Base-by-base conservation (phyloP, 1,140 invertebrate species). In the Aphaenogaster ashmeadi region DNA sequence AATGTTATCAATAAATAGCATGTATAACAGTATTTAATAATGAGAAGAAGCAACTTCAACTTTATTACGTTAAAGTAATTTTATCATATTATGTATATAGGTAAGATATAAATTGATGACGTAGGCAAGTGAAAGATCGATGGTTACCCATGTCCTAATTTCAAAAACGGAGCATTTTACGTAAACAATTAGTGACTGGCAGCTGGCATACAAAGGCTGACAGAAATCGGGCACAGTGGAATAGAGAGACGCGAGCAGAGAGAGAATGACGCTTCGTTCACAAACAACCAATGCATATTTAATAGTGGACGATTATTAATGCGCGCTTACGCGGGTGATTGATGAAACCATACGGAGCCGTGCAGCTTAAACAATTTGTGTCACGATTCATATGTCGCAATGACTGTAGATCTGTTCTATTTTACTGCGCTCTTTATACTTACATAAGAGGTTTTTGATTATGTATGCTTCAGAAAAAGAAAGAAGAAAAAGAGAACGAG, bases 251-350 rank as follows among this genome's bases (percentile, higher is more conserved):
- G 18, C 21, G 44, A 6, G 8, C 38, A 78, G 41, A 71, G 27
- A 36, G 60, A 71, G 66, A 80, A 71, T 67, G 75, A 71, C 80
- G 50, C 47, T 44, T 79, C 87, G 62, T 74, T 71, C 47, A 79
- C 92, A 91, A 93, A 93, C 89, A 89, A 88, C 88, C 83, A 92
- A 93, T 93, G 90, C 93, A 92, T 92, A 93, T 93, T 93, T 93
- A 91, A 94, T 94, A 91, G 89, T 88, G 74, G 88, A 86, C 92
- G 91, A 93, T 92, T 93, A 93, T 93, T 93, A 94, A 93, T 93
- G 91, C 87, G 86, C 90, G 92, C 90, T 92, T 93, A 92, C 74
- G 72, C 83, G 74, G 74, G 81, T 93, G 92, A 93, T 93, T 93
- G 92, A 93, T 93, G 92, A 89, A 92, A 93, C 86, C 21, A 38